phyloP scores from a whole-genome alignment of 2,113 vertebrate species.

The Orientallactaga bullata region DNA sequence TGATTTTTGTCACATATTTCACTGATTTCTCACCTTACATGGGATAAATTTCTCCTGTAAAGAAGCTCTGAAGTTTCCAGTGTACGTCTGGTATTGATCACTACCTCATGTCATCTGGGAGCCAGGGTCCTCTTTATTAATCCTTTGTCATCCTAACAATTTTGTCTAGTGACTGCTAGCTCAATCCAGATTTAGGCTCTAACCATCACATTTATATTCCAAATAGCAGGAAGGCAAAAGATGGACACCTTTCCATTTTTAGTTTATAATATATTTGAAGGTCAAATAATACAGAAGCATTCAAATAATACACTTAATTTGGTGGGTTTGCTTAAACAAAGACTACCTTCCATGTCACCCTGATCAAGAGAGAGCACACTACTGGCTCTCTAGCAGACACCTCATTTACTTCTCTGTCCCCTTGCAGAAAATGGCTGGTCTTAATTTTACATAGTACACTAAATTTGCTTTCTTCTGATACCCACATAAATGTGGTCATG shows the following conservation, averaged over 20 bases:
- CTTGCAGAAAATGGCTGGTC: not conserved
- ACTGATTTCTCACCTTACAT: not conserved
- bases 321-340: not conserved
- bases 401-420: not conserved
- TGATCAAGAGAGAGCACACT: not conserved
- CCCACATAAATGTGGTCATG: not conserved
- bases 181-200: not conserved
- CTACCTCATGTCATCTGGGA: not conserved
- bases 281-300: not conserved
- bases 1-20: not conserved
- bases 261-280: not conserved
- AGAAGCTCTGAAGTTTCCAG: not conserved
- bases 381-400: not conserved
- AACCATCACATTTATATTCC: not conserved
- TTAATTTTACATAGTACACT: not conserved
- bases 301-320: not conserved
- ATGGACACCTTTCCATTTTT: not conserved
- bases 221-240: not conserved
- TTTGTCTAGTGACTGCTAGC: not conserved
- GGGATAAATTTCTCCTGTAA: not conserved
- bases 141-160: not conserved
- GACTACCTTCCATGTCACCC: not conserved
- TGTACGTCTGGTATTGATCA: not conserved
- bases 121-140: not conserved
- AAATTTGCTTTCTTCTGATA: slow-evolving; percentile 5